Base-by-base conservation (phyloP, 2,113 vertebrate species). In the Phasianus colchicus region DNA sequence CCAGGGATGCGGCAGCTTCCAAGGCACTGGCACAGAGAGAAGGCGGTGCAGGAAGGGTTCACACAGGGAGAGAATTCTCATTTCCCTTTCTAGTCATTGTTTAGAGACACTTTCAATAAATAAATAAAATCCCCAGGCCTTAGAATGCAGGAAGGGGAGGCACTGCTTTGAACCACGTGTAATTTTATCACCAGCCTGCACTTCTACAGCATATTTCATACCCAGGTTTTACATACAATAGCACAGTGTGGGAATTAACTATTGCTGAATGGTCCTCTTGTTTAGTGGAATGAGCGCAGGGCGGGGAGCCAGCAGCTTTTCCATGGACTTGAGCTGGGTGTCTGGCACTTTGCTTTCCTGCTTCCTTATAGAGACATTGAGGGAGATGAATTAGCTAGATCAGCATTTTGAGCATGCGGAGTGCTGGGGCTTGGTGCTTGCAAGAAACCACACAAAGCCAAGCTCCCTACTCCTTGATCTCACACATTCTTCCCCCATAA, bases 1-100 rank as follows among this genome's bases (percentile, higher is more conserved):
- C 99, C 32, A 99, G 97, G 36, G 98, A 95, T 42, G 98, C 98
- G 2, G 97, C 98, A 11, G 98, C 98, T 43, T 99, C 98, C 96
- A 99, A 88, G 45, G 98, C 98, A 21, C 99, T 99, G 92, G 61
- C 88, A 96, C 18, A 66, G 50, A 74, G 20, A 77, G 95, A 50
- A 95, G 82, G 76, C 30, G 12, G 4, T 38, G 32, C 48, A 84
- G 77, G 58, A 80, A 89, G 83, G 20, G 38, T 91, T 90, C 67
- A 34, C 4, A 63, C 40, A 5, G 71, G 82, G 79, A 75, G 54
- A 45, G 9, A 12, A 52, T 45, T 43, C 61, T 32, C 0, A 0
- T 57, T 63, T 86, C 58, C 58, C 57, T 77, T 86, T 73, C 76
- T 58, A 77, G 60, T 42, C 19, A 0, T 84, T 76, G 61, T 65